Base-by-base conservation (phyloP, 2,888 invertebrate species). In the Sarcophaga caerulescens region DNA sequence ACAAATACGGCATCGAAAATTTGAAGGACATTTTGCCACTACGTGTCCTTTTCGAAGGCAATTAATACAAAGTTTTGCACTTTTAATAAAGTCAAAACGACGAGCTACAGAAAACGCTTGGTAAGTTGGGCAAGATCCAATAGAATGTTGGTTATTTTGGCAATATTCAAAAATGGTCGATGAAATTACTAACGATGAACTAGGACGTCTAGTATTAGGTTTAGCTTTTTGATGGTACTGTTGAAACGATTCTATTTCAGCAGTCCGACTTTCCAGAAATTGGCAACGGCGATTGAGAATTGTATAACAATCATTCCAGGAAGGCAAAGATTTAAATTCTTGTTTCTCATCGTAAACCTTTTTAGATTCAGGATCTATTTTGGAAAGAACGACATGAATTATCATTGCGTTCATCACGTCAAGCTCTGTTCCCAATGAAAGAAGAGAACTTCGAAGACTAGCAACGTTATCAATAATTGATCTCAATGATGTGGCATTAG, bases 261-360 rank as follows among this genome's bases (percentile, higher is more conserved):
- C 44, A 44, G 44, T 12, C 25, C 21, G 44, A 12, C 44, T 69
- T 69, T 77, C 68, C 4, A 77, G 21, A 60, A 77, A 68, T 45
- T 77, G 77, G 19, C 77, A 77, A 8, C 69, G 77, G 35, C 60
- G 35, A 45, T 59, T 68, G 23, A 77, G 45, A 44, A 68, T 35
- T 25, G 17, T 17, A 35, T 68, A 77, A 21, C 77, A 77, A 12
- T 25, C 25, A 19, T 68, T 59, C 76, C 76, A 77, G 5, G 76
- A 68, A 17, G 76, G 68, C 59, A 77, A 45, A 19, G 60, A 10
- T 21, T 63, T 45, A 5, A 75, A 63, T 17, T 75, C 75, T 75
- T 63, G 75, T 14, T 73, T 60, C 12, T 62, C 59, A 25, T 62
- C 19, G n/a, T 60, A 73, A 5, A 17, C 19, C 2, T 59, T n/a